Base-by-base conservation (phyloP, 2,888 invertebrate species). In the Aspidiotus rigidus region DNA sequence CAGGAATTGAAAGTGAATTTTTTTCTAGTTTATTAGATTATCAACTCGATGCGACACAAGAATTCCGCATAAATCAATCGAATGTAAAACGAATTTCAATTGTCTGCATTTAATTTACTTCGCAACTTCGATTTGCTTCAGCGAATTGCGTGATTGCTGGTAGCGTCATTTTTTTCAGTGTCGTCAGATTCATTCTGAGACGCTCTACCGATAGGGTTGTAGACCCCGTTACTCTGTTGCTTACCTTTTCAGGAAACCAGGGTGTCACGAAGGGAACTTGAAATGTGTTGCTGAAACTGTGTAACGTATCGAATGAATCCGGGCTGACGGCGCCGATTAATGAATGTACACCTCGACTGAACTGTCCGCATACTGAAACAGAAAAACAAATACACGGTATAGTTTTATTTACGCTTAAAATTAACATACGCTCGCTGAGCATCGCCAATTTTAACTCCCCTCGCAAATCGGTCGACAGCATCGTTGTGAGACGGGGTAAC, bases 261-360 rank as follows among this genome's bases (percentile, higher is more conserved):
- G 93, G 93, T 60, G 93, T 93, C 72, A 93, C 87, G 78, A 93
- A 93, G 54, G 93, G 93, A 90, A 93, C 91, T 81, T 94, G 92
- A 78, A 94, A 94, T 64, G 93, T 93, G 79, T 94, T 93, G 76
- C 91, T 90, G 80, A 93, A 94, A 17, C 93, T 93, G 78, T 93
- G 93, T 64, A 94, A 83, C 7, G 93, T 93, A 80, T 93, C 93
- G 78, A 93, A 94, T n/a, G 93, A 93, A 77, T 93, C 93, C 54
- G 93, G 91, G 66, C 90, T 90, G 59, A 93, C 93, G 10, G 93
- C 92, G 8, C 93, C 93, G 74, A 94, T 80, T 89, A 94, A 90
- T 0, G 92, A 88, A 77, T 87, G 90, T 67, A 94, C 92, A 56
- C 93, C 93, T 72, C 91, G 83, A 60, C 88, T 88, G 78, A 93